Base-by-base conservation (phyloP, 2,113 vertebrate genomes). In the Lucifuga dentata region DNA sequence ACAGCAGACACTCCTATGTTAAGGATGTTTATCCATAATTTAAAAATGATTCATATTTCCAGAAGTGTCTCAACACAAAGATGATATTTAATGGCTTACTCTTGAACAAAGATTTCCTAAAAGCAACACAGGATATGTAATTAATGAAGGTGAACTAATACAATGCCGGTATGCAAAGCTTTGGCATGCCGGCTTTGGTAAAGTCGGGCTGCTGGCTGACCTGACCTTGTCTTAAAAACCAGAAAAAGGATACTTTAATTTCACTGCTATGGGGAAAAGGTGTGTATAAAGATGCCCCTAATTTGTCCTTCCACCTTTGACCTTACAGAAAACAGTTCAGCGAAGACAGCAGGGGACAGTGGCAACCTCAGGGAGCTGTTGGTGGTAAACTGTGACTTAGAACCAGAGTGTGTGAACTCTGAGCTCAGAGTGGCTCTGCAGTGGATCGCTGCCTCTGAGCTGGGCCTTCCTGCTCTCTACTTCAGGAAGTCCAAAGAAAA, bases 391-490 rank as follows among this genome's bases (percentile, higher is more conserved):
- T 95, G 95, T 52, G 96, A 98, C 84, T 87, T 98, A 70, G 95
- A 95, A 33, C 88, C 94, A 0, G 95, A 94, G 16, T 87, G 93
- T 40, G 92, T 94, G 0, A 93, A 98, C 0, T 83, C 80, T 0
- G 97, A 99, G 80, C 89, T 99, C 21, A 90, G 95, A 68, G 91
- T 94, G 41, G 94, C 93, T 2, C 91, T 99, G 69, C 97, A 98
- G 72, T 99, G 97, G 97, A 96, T 99, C 9, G 97, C 97, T 0
- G 97, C 96, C 35, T 98, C 97, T 0, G 97, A 99, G 65, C 93
- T 99, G 6, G 96, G 97, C 10, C 93, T 98, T 23, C 92, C 95
- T 13, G 91, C 90, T 2, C 93, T 99, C 68, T 95, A 95, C 86
- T 98, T 97, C 86, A 95, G 93, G 85, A 97, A 94, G 89, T 95